Conservation (phyloP, 2,797 vertebrate species). For the Gymnodraco acuticeps region DNA sequence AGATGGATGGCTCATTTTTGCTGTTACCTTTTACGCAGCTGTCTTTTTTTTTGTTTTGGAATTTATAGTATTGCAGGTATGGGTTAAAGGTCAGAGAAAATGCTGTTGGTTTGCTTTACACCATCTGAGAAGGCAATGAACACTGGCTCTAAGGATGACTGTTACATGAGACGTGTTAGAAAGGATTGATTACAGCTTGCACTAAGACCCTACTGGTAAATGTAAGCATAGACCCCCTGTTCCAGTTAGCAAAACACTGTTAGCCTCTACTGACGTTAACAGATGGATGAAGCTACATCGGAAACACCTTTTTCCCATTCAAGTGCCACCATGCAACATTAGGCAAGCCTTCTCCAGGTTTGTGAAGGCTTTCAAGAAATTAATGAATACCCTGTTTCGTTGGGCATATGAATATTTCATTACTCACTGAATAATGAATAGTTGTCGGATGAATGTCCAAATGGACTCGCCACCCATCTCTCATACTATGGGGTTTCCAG, state of each 20-base stretch:
- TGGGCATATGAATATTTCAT: conserved; percentile 85
- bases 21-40: conserved; percentile 48
- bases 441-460: conserved; percentile 84
- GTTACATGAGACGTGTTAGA: conserved; percentile 36
- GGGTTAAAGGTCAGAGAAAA: conserved; percentile 66
- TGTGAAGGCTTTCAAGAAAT: conserved; percentile 79
- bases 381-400: conserved; percentile 84
- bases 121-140: conserved; percentile 44
- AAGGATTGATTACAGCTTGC: conserved; percentile 51
- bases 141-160: conserved; percentile 37
- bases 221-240: conserved; percentile 43
- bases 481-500: conserved; percentile 75
- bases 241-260: conserved; percentile 63
- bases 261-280: conserved; percentile 54
- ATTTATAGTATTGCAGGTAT: conserved; percentile 56
- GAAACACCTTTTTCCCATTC: conserved; percentile 70
- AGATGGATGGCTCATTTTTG: conserved; percentile 69
- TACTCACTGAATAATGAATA: conserved; percentile 85
- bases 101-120: conserved; percentile 49
- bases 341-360: conserved; percentile 75
- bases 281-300: conserved; percentile 65
- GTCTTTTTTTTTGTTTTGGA: conserved; percentile 47
- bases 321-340: conserved; percentile 78
- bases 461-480: conserved; percentile 80
- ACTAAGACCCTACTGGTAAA: conserved; percentile 35